Conservation (phyloP, 2,797 vertebrate genomes). For the Trachops cirrhosus region DNA sequence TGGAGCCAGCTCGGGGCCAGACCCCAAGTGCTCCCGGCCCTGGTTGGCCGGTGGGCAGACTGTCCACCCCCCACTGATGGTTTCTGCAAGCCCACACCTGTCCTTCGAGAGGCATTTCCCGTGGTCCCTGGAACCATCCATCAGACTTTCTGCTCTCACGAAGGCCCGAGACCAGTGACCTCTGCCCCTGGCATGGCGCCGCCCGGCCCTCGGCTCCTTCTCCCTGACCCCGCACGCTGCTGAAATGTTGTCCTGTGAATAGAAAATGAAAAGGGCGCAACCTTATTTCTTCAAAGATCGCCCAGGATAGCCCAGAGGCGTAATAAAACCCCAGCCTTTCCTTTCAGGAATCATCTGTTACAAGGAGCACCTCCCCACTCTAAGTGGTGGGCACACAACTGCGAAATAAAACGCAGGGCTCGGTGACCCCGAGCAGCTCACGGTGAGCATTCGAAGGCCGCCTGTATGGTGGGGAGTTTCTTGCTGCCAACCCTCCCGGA, state of each 20-base stretch:
- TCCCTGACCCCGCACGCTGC: conserved; percentile 85
- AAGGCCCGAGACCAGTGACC: conserved; percentile 87
- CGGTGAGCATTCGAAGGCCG: background rate
- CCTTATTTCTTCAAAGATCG: conserved; percentile 96
- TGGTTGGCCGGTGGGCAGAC: background rate
- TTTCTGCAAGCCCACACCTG: background rate
- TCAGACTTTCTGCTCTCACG: conserved; percentile 86
- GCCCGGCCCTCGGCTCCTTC: conserved; percentile 83
- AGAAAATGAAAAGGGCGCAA: conserved; percentile 96
- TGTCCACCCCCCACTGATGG: background rate
- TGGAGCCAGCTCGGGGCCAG: background rate
- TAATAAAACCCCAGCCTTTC: conserved; percentile 96
- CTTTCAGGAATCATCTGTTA: conserved; percentile 93
- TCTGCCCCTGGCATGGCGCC: conserved; percentile 85
- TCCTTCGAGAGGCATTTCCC: conserved; percentile 38
- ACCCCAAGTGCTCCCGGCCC: background rate
- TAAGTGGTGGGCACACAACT: conserved; percentile 88
- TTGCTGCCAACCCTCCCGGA: background rate
- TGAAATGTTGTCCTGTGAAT: conserved; percentile 94
- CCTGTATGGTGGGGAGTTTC: background rate
- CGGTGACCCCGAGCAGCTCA: conserved; percentile 7
- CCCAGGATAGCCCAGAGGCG: conserved; percentile 91
- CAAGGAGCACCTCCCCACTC: conserved; percentile 95
- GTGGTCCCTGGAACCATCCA: conserved; percentile 83
- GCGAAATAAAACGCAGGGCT: conserved; percentile 75